A percentile compares a stretch with the other conserved stretches of the same genome.
These are phyloP conservation scores for Delphinus delphis DNA, from an alignment of 2,113 vertebrate species.

Conservation along the genomic window DNA sequence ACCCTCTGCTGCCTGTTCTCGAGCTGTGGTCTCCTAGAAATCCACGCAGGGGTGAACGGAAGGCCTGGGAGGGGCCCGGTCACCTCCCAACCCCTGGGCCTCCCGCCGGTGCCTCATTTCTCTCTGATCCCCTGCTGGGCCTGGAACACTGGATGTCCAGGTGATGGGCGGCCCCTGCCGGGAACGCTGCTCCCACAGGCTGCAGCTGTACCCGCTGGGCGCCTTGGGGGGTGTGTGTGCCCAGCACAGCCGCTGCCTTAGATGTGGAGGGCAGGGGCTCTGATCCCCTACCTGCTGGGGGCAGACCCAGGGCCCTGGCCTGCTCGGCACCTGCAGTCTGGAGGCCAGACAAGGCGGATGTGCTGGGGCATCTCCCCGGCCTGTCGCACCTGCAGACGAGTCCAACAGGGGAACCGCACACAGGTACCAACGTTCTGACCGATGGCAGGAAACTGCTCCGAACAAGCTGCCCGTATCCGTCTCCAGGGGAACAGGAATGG, in stretches of 20 bases:
- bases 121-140: background rate
- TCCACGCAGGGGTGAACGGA: accelerated
- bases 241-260: background rate
- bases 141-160: background rate
- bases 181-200: background rate
- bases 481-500: background rate
- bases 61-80: accelerated
- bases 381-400: accelerated
- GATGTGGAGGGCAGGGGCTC: background rate
- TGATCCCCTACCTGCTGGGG: background rate
- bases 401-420: background rate
- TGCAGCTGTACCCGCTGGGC: accelerated
- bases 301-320: background rate
- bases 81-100: too few species aligned
- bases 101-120: accelerated
- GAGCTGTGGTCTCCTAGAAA: background rate
- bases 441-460: accelerated
- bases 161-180: accelerated
- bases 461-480: accelerated
- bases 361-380: accelerated
- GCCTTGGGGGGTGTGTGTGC: background rate
- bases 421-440: accelerated
- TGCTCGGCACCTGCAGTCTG: background rate
- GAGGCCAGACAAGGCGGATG: background rate
- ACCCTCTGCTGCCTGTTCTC: background rate